Evolutionary conservation across 2,888 invertebrate species (phyloP), one percentile per base, ranked within the genome.

Genomic region (Ornithoptera priamus): DNA sequence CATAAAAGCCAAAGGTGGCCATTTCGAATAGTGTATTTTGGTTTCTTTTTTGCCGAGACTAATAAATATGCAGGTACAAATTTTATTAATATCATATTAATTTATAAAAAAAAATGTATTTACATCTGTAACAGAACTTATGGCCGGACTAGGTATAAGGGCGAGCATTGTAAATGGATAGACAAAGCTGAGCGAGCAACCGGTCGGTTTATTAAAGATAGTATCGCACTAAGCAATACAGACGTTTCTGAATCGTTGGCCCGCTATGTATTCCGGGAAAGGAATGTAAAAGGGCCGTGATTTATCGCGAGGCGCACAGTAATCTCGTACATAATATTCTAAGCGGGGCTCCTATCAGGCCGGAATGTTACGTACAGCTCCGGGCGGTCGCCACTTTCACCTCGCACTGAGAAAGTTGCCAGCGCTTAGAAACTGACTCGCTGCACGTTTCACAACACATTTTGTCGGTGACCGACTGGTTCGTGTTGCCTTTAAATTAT

Each of bases 401-500:
- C 90, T 78, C 80, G 80, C 84, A 77, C 80, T 82, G 84, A 83
- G 91, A 91, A 91, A 91, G 91, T 88, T 82, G 85, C 83, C 83
- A 83, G 83, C 84, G 84, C 85, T 87, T 88, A 90, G 88, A 89
- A 88, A 87, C 81, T 80, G 79, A 82, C 81, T 80, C 81, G 78
- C 81, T 84, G 80, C 61, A n/a, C 60, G 62, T 69, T 65, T 69
- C 65, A 69, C 69, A 69, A 65, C 61, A 65, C 62, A 65, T 69
- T 65, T 62, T 61, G 65, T 62, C 62, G 57, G 57, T 57, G 62
- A 46, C 62, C 62, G 62, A 65, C 61, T 65, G 50, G 30, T 69
- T 65, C 20, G 60, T 59, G 58, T 46, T 30, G 24, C 66, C 46
- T 66, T 36, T 36, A 20, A 22, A 64, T 59, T 30, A 42, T 12